Conservation (phyloP, 2,113 vertebrate species). For the Eptesicus fuscus region DNA sequence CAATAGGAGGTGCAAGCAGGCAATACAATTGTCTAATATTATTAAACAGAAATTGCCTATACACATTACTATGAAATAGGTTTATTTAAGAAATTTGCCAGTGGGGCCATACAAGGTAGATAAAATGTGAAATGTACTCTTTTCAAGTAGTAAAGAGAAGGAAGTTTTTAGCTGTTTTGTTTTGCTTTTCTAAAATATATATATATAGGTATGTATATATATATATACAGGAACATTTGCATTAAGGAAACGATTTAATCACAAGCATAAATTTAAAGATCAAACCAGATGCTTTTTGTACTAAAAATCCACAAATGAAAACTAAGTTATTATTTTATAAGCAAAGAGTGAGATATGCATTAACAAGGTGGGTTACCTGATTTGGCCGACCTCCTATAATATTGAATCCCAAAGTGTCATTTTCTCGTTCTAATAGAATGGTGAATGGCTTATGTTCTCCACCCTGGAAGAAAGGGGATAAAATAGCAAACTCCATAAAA, state of each 20-base stretch:
- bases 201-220: background rate
- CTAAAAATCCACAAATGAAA: background rate
- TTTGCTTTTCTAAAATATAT: background rate
- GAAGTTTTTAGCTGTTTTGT: background rate
- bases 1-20: background rate
- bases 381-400: constrained; percentile 81
- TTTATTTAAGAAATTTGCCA: background rate
- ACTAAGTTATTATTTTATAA: background rate
- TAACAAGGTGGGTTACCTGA: constrained; percentile 76
- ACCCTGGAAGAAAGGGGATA: constrained; percentile 70
- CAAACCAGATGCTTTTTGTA: background rate
- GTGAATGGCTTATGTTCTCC: constrained; percentile 75
- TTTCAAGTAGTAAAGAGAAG: background rate
- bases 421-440: constrained; percentile 80
- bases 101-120: background rate
- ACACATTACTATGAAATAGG: background rate
- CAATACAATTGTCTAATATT: background rate
- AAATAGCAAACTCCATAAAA: constrained; percentile 16
- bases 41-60: background rate
- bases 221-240: background rate
- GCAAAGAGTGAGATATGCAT: background rate
- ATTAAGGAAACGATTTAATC: background rate
- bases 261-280: background rate
- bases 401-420: constrained; percentile 85
- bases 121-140: background rate